These are phyloP conservation scores for Cranoglanis bouderius DNA, from an alignment of 2,113 vertebrate genomes.

Conservation along the genomic window DNA sequence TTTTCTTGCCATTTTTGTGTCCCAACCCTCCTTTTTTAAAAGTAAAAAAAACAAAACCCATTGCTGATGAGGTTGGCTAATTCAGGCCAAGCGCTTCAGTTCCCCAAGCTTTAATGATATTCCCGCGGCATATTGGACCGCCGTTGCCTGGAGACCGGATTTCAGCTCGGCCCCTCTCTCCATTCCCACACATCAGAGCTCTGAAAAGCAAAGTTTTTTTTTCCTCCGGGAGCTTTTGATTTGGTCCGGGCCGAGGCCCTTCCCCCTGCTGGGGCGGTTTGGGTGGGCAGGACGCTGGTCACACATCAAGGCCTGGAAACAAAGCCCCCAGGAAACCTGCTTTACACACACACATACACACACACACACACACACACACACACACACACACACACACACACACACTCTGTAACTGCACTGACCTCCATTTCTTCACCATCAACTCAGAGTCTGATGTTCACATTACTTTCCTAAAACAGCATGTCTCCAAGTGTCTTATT, in stretches of 20 bases:
- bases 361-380: constrained; percentile 94
- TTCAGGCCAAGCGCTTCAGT: constrained; percentile 85
- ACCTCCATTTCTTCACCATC: constrained; percentile 74
- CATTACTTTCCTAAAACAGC: not conserved
- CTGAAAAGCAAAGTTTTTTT: constrained; percentile 93
- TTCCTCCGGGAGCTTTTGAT: constrained; percentile 96
- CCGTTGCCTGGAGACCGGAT: constrained; percentile 99
- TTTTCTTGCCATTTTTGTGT: not conserved
- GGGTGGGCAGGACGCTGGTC: constrained; percentile 96
- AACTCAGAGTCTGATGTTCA: constrained; percentile 65
- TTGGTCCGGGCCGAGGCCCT: constrained; percentile 94
- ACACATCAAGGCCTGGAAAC: constrained; percentile 99
- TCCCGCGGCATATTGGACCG: constrained; percentile 92
- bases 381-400: constrained; percentile 90
- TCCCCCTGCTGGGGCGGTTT: constrained; percentile 95
- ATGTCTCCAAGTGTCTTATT: not conserved
- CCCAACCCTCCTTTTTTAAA: constrained; percentile 45
- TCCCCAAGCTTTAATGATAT: constrained; percentile 98
- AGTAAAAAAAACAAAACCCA: constrained; percentile 34
- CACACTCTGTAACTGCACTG: constrained; percentile 85
- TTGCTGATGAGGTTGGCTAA: constrained; percentile 85
- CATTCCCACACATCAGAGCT: constrained; percentile 99
- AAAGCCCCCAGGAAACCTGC: constrained; percentile 89
- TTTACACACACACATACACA: constrained; percentile 95
- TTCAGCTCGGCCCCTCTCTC: constrained; percentile 98